Evolutionary conservation across 2,797 vertebrate species (phyloP).

Genomic region (Eospalax fontanierii): DNA sequence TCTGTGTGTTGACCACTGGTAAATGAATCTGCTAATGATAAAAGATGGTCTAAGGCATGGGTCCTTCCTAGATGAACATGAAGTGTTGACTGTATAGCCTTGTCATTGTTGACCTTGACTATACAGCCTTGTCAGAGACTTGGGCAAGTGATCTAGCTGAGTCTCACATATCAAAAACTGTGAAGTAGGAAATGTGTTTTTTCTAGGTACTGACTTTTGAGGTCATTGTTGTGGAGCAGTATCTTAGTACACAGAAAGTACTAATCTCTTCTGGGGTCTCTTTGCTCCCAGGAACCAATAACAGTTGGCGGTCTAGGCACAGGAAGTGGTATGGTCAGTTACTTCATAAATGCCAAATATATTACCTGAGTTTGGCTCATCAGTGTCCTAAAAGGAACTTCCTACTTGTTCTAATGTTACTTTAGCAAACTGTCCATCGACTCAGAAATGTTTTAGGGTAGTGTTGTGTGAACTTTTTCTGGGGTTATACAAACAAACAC

Average conservation of each 20-base stretch:
- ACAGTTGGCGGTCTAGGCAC: not conserved
- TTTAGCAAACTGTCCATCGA: not conserved
- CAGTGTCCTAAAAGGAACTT: not conserved
- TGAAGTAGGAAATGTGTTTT: not conserved
- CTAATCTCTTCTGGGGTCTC: not conserved
- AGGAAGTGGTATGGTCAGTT: not conserved
- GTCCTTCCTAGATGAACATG: not conserved
- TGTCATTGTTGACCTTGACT: no score
- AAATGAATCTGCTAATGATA: not conserved
- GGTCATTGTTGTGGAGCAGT: no score
- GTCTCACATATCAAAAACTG: not conserved
- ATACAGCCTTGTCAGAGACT: not conserved
- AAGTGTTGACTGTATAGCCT: not conserved
- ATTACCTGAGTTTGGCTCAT: not conserved
- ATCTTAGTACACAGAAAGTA: not conserved
- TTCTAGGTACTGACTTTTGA: not conserved
- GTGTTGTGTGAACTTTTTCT: no score
- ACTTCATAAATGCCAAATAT: fast-evolving
- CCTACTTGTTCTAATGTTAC: not conserved
- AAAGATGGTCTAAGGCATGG: fast-evolving
- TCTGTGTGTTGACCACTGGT: fast-evolving
- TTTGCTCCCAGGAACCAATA: not conserved
- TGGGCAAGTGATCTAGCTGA: not conserved
- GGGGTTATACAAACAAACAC: no score
- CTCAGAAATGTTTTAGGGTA: not conserved